Percentiles rank a stretch among this genome's conserved stretches.
Conservation (phyloP, 2,113 vertebrate genomes). For the Pteronura brasiliensis region DNA sequence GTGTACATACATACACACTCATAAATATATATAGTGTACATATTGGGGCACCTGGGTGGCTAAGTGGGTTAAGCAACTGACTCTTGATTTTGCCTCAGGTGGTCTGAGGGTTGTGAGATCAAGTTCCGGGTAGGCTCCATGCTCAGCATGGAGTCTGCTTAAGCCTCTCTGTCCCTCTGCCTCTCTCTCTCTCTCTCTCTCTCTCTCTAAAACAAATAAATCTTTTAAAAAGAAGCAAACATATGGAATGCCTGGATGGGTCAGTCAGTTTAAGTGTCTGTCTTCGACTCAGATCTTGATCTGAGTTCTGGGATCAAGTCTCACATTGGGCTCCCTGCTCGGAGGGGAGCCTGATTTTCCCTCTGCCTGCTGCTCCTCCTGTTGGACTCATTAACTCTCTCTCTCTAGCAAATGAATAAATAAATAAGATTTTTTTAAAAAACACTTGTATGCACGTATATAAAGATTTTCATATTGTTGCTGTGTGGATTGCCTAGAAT, state of each 20-base stretch:
- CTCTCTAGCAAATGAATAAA: no score
- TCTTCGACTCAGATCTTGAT: background rate
- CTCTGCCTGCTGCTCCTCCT: background rate
- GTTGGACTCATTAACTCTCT: no score
- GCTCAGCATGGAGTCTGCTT: background rate
- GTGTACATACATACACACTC: background rate
- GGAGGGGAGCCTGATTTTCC: no score
- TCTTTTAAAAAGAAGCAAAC: background rate
- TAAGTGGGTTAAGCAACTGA: background rate
- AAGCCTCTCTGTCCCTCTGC: background rate
- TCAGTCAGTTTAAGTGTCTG: background rate
- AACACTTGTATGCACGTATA: background rate
- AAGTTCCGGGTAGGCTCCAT: background rate
- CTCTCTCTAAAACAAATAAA: background rate
- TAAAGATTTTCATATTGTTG: background rate
- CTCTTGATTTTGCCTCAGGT: background rate
- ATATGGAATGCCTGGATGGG: background rate
- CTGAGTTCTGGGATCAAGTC: background rate
- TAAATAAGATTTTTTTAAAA: background rate
- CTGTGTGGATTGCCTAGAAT: background rate
- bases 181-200: background rate
- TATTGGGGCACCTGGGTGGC: background rate
- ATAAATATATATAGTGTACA: background rate
- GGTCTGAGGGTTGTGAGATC: background rate
- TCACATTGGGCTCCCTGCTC: background rate